Evolutionary conservation across 2,113 vertebrate genomes (phyloP), one percentile per base, ranked within the genome.

Genomic region (Podocnemis expansa): DNA sequence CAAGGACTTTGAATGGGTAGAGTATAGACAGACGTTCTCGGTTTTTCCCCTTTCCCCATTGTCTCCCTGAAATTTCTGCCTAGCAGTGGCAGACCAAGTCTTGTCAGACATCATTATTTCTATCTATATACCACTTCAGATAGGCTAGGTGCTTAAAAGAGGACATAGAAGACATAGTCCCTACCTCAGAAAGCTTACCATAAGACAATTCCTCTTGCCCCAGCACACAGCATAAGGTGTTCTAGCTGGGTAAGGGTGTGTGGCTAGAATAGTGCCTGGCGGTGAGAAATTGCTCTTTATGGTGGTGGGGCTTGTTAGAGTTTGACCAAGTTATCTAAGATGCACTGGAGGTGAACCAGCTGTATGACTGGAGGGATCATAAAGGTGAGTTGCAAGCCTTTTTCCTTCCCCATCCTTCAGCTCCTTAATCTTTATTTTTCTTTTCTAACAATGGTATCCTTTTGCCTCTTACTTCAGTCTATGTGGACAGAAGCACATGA

Each of bases 241-340:
- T 95, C 75, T 91, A 89, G 91, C 84, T 34, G 25, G 78, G 41
- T 47, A 80, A 45, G 22, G 78, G 75, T 83, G 16, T 41, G 49
- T 7, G 9, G 76, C 86, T 92, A 58, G 51, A 38, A 75, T 85
- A 87, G 63, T 84, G 91, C 87, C 79, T 58, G 70, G 22, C 91
- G 89, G 91, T 80, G 79, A 87, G 47, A 29, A 90, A 70, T 38
- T 0, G 88, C 51, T 88, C 84, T 91, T 82, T 84, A 0, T 6
- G 58, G 89, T 52, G 49, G 89, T 52, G 49, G 47, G 29, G 67
- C 85, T 51, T 96, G 5, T 13, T 54, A 67, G 76, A 89, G 47
- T 75, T 47, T 84, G 29, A 29, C 85, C 86, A 87, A 86, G 70
- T 93, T 51, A 60, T 75, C 49, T 8, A 78, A 73, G 70, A 78